Evolutionary conservation across 1,140 invertebrate genomes (phyloP), one percentile per base, ranked within the genome.

Genomic region (Hylaeus anthracinus): DNA sequence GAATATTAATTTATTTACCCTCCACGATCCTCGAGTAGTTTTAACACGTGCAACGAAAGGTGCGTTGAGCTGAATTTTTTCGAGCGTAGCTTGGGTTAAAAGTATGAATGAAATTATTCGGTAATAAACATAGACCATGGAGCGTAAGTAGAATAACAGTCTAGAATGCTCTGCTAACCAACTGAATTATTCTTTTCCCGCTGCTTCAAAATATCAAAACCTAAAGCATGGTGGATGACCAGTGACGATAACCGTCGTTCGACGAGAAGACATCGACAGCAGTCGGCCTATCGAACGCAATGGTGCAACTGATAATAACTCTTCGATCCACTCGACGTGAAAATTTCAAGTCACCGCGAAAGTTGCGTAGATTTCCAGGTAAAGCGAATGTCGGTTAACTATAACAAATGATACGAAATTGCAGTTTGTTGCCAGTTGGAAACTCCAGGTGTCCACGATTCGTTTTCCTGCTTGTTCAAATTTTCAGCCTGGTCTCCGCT

Each of bases 241-340:
- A 67, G 26, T 37, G 45, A 67, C 26, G n/a, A n/a, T 43, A 65
- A 65, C 14, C 14, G 45, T n/a, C 63, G 39, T 58, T n/a, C 56
- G 3, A 9, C 56, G 14, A n/a, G 61, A 43, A 3, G 64, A 6
- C 53, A 67, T 67, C 65, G 65, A 67, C 26, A 67, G 65, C 45
- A 37, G n/a, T n/a, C 45, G 5, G 65, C 43, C 14, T 67, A 67
- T 67, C 65, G 65, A 53, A 5, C 45, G n/a, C 5, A 26, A 9
- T 60, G 58, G 58, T 8, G 58, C 65, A 39, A 15, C 45, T 51
- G 65, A 67, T 67, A 67, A 67, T 45, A 37, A n/a, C 45, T 53
- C 9, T 26, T 67, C 65, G 45, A 53, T 67, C 65, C n/a, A 51
- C 65, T 51, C 26, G 9, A 67, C 65, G 65, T 67, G 65, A 53